Conservation (phyloP, 2,113 vertebrate species). For the Prunella himalayana region DNA sequence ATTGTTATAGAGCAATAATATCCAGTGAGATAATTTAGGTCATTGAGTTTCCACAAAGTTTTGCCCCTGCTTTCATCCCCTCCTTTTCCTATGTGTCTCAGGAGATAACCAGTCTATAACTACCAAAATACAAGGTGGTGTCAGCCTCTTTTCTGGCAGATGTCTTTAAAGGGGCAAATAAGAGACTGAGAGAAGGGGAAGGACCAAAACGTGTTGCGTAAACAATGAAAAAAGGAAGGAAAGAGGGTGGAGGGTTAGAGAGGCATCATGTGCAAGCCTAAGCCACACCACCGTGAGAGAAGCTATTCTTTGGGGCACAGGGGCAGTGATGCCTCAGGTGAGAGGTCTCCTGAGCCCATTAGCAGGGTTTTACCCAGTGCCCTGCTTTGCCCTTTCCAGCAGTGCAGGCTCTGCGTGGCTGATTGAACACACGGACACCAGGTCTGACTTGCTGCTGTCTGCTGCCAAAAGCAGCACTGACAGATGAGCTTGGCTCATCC, state of each 20-base stretch:
- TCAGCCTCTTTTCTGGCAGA: not conserved
- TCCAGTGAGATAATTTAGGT: not conserved
- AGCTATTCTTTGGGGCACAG: not conserved
- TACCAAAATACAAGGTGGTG: not conserved
- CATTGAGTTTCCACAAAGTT: not conserved
- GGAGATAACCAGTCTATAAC: not conserved
- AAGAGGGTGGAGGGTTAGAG: not conserved
- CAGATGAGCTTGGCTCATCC: not conserved
- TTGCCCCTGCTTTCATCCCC: not conserved
- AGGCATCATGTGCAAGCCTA: accelerated
- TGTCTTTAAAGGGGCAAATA: not conserved
- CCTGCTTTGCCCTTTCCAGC: not conserved
- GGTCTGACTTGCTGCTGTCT: not conserved
- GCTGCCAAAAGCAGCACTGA: not conserved
- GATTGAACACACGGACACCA: accelerated
- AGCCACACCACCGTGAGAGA: not conserved
- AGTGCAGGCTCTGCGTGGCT: not conserved
- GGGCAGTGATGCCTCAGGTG: not conserved
- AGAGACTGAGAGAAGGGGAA: not conserved
- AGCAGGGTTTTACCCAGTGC: accelerated
- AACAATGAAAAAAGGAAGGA: not conserved
- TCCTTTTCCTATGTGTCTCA: not conserved
- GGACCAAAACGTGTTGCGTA: not conserved
- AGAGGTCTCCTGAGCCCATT: not conserved
- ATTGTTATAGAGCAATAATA: not conserved